Percentiles rank a stretch among this genome's conserved stretches.
Evolutionary conservation across 2,797 vertebrate species (phyloP).

Genomic region (Heterohyrax brucei): DNA sequence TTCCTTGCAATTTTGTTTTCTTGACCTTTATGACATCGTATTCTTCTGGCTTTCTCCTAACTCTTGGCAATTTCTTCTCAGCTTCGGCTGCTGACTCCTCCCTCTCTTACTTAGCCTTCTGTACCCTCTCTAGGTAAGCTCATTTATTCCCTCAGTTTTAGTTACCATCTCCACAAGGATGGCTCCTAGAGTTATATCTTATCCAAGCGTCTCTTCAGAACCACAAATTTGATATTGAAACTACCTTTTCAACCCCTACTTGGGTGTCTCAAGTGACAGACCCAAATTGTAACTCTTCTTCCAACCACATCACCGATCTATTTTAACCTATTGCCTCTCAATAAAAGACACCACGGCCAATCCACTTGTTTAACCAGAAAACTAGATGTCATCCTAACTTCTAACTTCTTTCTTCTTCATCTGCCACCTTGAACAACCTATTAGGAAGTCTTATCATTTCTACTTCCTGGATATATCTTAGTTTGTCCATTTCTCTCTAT

Average conservation of each 20-base stretch:
- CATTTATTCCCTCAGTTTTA: neutral
- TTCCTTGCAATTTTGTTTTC: neutral
- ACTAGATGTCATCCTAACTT: neutral
- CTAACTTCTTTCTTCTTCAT: neutral
- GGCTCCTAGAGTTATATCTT: neutral
- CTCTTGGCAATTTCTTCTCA: neutral
- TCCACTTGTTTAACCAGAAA: neutral
- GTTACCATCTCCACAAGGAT: neutral
- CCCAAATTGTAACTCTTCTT: neutral
- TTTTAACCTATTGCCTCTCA: neutral
- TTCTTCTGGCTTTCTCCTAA: neutral
- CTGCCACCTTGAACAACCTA: neutral
- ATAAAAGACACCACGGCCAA: neutral
- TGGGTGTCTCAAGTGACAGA: neutral
- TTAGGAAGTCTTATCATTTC: neutral
- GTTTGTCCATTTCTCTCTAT: neutral
- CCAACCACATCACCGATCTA: neutral
- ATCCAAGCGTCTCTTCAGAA: neutral
- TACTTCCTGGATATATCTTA: neutral
- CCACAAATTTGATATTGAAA: neutral
- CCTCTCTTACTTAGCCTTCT: too few relatives aligned
- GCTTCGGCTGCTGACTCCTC: too few relatives aligned
- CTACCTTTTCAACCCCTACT: neutral
- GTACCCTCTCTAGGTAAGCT: too few relatives aligned
- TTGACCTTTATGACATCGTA: neutral